These are phyloP conservation scores for Chymomyza costata DNA, from an alignment of 1,140 invertebrate genomes.

Conservation along the genomic window DNA sequence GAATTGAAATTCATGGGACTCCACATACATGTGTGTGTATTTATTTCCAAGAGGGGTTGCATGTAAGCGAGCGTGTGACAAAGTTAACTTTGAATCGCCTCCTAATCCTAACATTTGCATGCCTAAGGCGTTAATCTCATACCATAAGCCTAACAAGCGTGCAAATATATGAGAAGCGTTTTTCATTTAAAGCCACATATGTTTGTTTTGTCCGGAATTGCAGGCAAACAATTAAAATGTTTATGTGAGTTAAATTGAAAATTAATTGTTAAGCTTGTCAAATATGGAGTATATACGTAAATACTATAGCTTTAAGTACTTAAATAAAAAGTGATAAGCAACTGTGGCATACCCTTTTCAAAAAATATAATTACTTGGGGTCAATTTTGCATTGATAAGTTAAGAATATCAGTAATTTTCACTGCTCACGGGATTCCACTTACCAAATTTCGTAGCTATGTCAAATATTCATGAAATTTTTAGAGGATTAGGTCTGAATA, in stretches of 20 bases:
- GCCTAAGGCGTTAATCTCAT: slow-evolving; percentile 51
- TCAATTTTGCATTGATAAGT: no score
- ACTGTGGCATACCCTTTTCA: no score
- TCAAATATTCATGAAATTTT: no score
- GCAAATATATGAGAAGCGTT: slow-evolving; percentile 33
- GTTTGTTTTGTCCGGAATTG: slow-evolving; percentile 54
- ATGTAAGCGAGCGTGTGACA: slow-evolving; percentile 29
- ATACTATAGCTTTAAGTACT: no score
- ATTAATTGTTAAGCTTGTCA: slow-evolving; percentile 66
- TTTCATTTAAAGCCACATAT: slow-evolving; percentile 41
- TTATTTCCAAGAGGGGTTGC: slow-evolving; percentile 3
- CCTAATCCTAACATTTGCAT: no score
- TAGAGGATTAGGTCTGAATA: no score
- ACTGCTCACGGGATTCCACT: no score
- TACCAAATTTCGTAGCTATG: no score
- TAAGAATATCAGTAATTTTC: no score
- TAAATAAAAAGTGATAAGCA: no score
- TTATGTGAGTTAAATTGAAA: slow-evolving; percentile 62
- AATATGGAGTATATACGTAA: no score
- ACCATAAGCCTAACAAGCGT: slow-evolving; percentile 19
- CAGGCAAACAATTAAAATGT: slow-evolving; percentile 68
- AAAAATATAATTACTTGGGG: no score
- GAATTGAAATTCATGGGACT: slow-evolving; percentile 62
- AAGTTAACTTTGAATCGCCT: slow-evolving; percentile 27
- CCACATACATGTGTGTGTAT: not conserved